Conservation (phyloP, 2,888 invertebrate genomes). For the Zygogramma bicolorata region DNA sequence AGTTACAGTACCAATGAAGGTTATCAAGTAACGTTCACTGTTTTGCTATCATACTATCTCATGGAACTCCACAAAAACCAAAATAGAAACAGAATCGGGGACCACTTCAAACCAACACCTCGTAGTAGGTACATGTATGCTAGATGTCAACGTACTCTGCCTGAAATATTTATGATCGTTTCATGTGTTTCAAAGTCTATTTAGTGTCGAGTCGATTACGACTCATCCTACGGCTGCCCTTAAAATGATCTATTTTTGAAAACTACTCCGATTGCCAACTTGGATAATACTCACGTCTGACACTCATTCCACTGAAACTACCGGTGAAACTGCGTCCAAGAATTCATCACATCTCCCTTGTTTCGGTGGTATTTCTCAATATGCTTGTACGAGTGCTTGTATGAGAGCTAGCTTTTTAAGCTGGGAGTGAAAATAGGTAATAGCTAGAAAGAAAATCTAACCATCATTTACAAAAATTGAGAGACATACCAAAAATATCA, state of each 20-base stretch:
- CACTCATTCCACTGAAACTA: neutral
- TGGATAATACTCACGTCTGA: neutral
- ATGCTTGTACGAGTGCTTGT: too few species aligned
- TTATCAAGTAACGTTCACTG: too few species aligned
- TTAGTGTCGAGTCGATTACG: neutral
- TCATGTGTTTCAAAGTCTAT: neutral
- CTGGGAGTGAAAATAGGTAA: too few species aligned
- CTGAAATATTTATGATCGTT: neutral
- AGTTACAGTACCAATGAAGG: too few species aligned
- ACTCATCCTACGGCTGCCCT: conserved; percentile 30
- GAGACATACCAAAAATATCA: too few species aligned
- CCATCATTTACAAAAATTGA: too few species aligned
- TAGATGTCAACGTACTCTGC: neutral
- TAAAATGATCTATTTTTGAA: conserved; percentile 35
- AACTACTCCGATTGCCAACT: conserved; percentile 27
- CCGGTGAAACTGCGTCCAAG: neutral
- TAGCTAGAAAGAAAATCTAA: too few species aligned
- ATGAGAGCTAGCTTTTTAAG: too few species aligned
- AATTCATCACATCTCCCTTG: too few species aligned
- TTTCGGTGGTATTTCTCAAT: too few species aligned
- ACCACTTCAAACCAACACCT: neutral
- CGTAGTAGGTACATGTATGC: neutral
- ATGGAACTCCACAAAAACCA: neutral
- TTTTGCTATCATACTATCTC: too few species aligned
- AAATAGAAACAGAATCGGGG: neutral